These are phyloP conservation scores for Xiphorhynchus elegans DNA, from an alignment of 2,113 vertebrate genomes.

Conservation along the genomic window DNA sequence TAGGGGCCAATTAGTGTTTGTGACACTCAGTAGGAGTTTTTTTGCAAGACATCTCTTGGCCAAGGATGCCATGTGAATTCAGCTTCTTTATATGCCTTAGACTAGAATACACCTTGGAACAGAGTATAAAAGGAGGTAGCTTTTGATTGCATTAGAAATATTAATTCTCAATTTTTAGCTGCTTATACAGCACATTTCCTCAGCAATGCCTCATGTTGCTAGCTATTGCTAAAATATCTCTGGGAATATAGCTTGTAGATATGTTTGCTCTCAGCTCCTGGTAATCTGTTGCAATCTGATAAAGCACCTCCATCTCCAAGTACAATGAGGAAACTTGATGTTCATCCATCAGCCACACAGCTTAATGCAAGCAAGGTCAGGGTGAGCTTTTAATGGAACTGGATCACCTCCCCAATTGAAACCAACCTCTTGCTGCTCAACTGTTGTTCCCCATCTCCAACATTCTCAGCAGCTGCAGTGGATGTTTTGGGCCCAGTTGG, in stretches of 20 bases:
- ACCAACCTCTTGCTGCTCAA: neutral
- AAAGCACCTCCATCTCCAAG: neutral
- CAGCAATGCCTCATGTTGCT: neutral
- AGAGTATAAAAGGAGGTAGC: neutral
- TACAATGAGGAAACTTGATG: fast-evolving
- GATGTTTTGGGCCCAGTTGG: neutral
- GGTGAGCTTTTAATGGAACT: neutral
- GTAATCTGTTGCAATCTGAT: neutral
- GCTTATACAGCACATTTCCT: neutral
- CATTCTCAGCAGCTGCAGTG: neutral
- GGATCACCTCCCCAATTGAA: neutral
- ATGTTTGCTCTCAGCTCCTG: neutral
- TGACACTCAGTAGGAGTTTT: neutral
- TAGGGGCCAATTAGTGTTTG: neutral
- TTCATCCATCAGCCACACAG: neutral
- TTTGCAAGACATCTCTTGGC: neutral
- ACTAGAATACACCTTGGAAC: neutral
- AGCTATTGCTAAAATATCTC: neutral
- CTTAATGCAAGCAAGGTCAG: neutral
- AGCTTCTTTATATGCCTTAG: neutral
- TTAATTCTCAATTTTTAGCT: slow-evolving; percentile 4
- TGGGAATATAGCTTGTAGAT: neutral
- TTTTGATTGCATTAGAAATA: neutral
- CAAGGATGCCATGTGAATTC: neutral
- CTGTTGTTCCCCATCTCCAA: neutral